Evolutionary conservation across 1,140 invertebrate genomes (phyloP).

Genomic region (Lasaia peninsularis): DNA sequence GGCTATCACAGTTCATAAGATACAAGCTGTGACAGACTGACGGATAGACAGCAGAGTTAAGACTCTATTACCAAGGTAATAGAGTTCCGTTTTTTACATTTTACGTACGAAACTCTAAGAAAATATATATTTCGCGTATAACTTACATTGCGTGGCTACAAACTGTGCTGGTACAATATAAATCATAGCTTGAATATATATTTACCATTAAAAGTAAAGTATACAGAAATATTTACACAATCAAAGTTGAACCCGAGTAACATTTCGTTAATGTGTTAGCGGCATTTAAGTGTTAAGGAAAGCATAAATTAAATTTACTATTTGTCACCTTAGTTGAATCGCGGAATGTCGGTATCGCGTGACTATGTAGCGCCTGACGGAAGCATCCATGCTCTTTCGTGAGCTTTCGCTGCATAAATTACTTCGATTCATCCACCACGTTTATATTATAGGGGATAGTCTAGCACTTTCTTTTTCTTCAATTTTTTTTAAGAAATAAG

Average conservation of each 20-base stretch:
- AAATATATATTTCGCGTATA: too few species aligned
- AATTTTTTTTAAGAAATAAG: too few species aligned
- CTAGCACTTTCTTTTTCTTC: neutral
- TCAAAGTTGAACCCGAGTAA: conserved; percentile 9
- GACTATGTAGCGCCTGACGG: conserved; percentile 38
- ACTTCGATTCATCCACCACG: conserved; percentile 55
- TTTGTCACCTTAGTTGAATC: conserved; percentile 65
- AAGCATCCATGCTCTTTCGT: conserved; percentile 51
- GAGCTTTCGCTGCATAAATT: conserved; percentile 66
- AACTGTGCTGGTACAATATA: too few species aligned
- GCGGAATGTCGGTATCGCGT: conserved; percentile 65
- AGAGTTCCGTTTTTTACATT: too few species aligned
- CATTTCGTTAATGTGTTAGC: conserved; percentile 35
- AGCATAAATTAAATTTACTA: conserved; percentile 69
- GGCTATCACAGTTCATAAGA: too few species aligned
- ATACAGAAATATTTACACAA: conserved; percentile 7
- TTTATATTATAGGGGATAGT: conserved; percentile 32
- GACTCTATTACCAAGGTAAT: too few species aligned
- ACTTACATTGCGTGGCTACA: too few species aligned
- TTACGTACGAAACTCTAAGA: too few species aligned
- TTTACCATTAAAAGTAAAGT: too few species aligned
- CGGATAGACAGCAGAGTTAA: too few species aligned
- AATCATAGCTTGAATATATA: too few species aligned
- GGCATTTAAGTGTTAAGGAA: conserved; percentile 48
- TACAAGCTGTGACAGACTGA: too few species aligned